Conservation (phyloP, 1,140 invertebrate species). For the Drosophila cardini region DNA sequence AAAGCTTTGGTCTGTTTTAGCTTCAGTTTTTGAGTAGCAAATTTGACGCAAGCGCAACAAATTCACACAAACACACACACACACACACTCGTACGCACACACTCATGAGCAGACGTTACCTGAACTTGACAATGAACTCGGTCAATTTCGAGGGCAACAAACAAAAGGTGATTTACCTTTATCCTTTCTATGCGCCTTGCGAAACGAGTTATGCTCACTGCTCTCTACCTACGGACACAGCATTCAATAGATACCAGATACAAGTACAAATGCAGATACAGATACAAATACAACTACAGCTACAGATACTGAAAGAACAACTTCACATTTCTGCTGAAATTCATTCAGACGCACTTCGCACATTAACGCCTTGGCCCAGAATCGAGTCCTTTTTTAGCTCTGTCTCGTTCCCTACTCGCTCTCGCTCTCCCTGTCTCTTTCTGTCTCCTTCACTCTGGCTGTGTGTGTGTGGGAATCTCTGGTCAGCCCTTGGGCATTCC, state of each 20-base stretch:
- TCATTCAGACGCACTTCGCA: slow-evolving; percentile 81
- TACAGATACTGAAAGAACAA: slow-evolving; percentile 21
- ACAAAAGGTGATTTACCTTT: slow-evolving; percentile 62
- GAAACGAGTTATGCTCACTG: slow-evolving; percentile 40
- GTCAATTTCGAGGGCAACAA: slow-evolving; percentile 55
- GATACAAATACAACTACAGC: background rate
- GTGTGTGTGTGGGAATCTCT: slow-evolving; percentile 55
- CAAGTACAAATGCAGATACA: slow-evolving; percentile 23
- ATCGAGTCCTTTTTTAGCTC: slow-evolving; percentile 50
- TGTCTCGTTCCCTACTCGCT: background rate
- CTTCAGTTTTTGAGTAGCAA: slow-evolving; percentile 46
- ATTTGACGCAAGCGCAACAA: slow-evolving; percentile 76
- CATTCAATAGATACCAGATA: slow-evolving; percentile 32
- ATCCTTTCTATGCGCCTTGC: slow-evolving; percentile 52
- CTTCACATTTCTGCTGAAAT: slow-evolving; percentile 68
- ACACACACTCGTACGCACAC: slow-evolving; percentile 16
- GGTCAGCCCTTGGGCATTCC: slow-evolving; percentile 40
- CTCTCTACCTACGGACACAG: slow-evolving; percentile 19
- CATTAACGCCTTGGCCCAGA: slow-evolving; percentile 65
- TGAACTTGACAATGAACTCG: slow-evolving; percentile 62
- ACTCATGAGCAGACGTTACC: slow-evolving; percentile 36
- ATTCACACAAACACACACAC: slow-evolving; percentile 46
- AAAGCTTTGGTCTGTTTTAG: slow-evolving; percentile 19
- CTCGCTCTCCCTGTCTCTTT: slow-evolving; percentile 3
- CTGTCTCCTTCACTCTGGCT: background rate